phyloP scores from a whole-genome alignment of 2,888 invertebrate genomes.

The Fissipunctia ypsillon region DNA sequence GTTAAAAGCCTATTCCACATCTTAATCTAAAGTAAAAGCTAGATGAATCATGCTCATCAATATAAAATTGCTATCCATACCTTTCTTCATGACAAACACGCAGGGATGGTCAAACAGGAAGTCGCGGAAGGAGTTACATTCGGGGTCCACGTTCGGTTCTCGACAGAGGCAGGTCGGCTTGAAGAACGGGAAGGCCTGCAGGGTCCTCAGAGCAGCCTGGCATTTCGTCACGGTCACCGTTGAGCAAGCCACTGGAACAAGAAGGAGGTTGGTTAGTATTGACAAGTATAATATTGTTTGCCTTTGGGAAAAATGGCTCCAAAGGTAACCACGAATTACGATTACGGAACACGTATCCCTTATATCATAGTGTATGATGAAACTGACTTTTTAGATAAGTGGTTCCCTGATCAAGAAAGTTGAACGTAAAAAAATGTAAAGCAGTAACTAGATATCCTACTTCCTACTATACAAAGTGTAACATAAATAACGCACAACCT shows the following conservation, averaged over 20 bases:
- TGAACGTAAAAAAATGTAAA: not conserved
- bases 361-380: no score
- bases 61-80: constrained; percentile 86
- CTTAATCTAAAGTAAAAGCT: not conserved
- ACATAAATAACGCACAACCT: no score
- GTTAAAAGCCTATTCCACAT: not conserved
- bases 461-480: no score
- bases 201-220: constrained; percentile 96
- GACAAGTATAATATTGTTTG: no score
- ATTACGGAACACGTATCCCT: no score
- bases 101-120: constrained; percentile 98
- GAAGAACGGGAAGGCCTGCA: constrained; percentile 98
- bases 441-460: no score
- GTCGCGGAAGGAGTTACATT: constrained; percentile 97
- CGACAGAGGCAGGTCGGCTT: constrained; percentile 97
- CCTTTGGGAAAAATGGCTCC: no score
- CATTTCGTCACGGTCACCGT: constrained; percentile 98
- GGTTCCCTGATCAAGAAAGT: not conserved
- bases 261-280: not conserved
- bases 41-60: not conserved
- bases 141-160: constrained; percentile 97
- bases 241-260: constrained; percentile 96
- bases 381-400: no score
- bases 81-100: constrained; percentile 97
- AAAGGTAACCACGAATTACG: no score